phyloP scores from a whole-genome alignment of 2,888 invertebrate species.

The Anarsia innoxiella region DNA sequence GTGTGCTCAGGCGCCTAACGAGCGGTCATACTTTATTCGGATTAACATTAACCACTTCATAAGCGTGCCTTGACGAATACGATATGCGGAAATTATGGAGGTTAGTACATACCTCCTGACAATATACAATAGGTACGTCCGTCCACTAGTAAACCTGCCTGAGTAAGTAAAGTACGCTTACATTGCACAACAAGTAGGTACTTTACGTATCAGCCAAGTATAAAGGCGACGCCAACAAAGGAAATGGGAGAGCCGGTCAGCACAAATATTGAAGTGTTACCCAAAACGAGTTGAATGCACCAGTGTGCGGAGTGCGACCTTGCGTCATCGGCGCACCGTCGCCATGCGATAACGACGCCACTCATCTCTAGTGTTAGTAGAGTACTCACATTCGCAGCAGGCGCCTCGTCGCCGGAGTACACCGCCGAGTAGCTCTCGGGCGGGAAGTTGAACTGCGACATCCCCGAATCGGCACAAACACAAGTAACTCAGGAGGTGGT shows the following conservation, averaged over 20 bases:
- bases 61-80: too few species aligned
- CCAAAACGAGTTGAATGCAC: slow-evolving; percentile 62
- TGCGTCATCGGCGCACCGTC: slow-evolving; percentile 46
- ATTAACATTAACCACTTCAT: slow-evolving; percentile 18
- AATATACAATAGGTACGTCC: too few species aligned
- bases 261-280: slow-evolving; percentile 31
- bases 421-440: slow-evolving; percentile 64
- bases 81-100: too few species aligned
- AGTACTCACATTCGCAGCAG: slow-evolving; percentile 57
- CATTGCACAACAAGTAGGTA: too few species aligned
- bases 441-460: slow-evolving; percentile 60
- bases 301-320: slow-evolving; percentile 45
- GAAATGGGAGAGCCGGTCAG: slow-evolving; percentile 9
- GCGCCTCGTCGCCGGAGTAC: slow-evolving; percentile 43
- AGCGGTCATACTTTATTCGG: slow-evolving; percentile 24
- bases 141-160: too few species aligned
- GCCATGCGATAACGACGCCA: slow-evolving; percentile 39
- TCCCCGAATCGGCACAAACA: slow-evolving; percentile 38
- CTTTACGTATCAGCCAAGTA: too few species aligned
- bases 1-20: slow-evolving; percentile 24
- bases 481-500: slow-evolving; percentile 13
- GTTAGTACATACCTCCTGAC: too few species aligned
- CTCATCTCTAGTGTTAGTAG: slow-evolving; percentile 22
- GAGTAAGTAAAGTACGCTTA: too few species aligned
- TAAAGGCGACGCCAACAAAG: not conserved